These are phyloP conservation scores for zebrafish (Danio rerio) DNA, from an alignment of 2,113 vertebrate species.

Conservation along the genomic window GRCz12tu NC_133195.1:615501-616000, in stretches of 20 bases:
- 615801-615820: constrained; percentile 1
- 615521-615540: not conserved
- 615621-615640: not conserved
- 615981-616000: not conserved
- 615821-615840: constrained; percentile 12
- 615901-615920: not conserved
- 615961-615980: not conserved
- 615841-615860: not conserved
- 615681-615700: not conserved
- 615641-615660: not conserved
- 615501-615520: not conserved
- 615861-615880: not conserved
- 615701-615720: not conserved
- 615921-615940: not conserved
- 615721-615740: not conserved
- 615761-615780: not conserved
- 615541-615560: not conserved
- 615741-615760: constrained; percentile 10
- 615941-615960: not conserved
- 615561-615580: not conserved
- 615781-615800: not conserved
- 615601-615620: not conserved
- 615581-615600: not conserved
- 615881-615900: not conserved
- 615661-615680: not conserved